A percentile compares a stretch with the other conserved stretches of the same genome.
phyloP scores from a whole-genome alignment of 1,140 invertebrate species.

The Carposina sasakii region DNA sequence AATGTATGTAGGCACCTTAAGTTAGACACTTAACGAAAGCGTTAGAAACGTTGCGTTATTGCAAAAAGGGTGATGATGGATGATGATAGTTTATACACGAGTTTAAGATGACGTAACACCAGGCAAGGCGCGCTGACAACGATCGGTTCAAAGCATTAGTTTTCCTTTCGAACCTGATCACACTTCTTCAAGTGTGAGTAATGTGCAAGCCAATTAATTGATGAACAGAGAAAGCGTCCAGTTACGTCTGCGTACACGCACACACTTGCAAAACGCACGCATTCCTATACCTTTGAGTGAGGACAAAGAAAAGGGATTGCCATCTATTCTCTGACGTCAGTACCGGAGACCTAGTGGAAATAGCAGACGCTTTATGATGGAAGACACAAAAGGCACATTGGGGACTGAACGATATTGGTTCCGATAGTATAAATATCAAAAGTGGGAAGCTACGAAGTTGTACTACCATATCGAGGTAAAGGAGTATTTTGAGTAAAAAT shows the following conservation, averaged over 20 bases:
- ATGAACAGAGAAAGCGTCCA: conserved; percentile 25
- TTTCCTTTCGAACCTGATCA: conserved; percentile 29
- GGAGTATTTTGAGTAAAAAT: too few relatives aligned
- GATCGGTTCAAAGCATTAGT: conserved; percentile 57
- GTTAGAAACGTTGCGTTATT: conserved; percentile 28
- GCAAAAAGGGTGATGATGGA: conserved; percentile 14
- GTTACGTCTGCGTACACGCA: conserved; percentile 43
- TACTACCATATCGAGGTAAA: too few relatives aligned
- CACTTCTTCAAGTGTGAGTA: conserved; percentile 27
- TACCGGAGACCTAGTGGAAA: conserved; percentile 69
- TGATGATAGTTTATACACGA: conserved; percentile 40
- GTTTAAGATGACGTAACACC: conserved; percentile 21
- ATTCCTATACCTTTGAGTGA: conserved; percentile 70
- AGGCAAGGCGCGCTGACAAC: conserved; percentile 53
- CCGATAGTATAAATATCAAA: too few relatives aligned
- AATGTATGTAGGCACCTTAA: too few relatives aligned
- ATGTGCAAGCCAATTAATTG: too few relatives aligned
- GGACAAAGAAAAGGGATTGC: conserved; percentile 66
- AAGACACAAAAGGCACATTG: too few relatives aligned
- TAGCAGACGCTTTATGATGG: conserved; percentile 46
- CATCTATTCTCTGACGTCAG: conserved; percentile 69
- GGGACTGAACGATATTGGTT: too few relatives aligned
- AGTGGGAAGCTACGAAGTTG: too few relatives aligned
- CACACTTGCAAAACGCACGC: conserved; percentile 66
- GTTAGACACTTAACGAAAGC: conserved; percentile 46